Base-by-base conservation (phyloP, 37 sponge, comb jelly and placozoan genomes). In the Spongia lamella region DNA sequence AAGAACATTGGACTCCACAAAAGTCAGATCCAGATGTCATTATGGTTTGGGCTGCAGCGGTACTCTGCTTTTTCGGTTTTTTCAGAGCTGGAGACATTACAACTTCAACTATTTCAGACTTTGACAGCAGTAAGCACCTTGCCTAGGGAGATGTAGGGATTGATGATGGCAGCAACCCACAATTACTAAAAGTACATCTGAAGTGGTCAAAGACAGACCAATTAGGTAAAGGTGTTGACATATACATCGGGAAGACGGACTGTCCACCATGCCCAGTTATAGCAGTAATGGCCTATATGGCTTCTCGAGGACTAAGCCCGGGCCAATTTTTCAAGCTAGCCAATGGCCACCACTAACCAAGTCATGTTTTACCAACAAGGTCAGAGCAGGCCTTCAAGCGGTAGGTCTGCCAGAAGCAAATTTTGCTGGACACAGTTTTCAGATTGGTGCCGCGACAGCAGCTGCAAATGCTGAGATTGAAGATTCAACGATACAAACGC, bases 1-100 rank as follows among this genome's bases (percentile, higher is more conserved):
- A n/a, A n/a, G n/a, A n/a, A n/a, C n/a, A n/a, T n/a, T n/a, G n/a
- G n/a, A n/a, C n/a, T n/a, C n/a, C n/a, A n/a, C n/a, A n/a, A n/a
- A n/a, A n/a, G n/a, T n/a, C n/a, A n/a, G n/a, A n/a, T n/a, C n/a
- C n/a, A n/a, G n/a, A n/a, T n/a, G n/a, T n/a, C n/a, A n/a, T n/a
- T n/a, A n/a, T n/a, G n/a, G n/a, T n/a, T n/a, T 80, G 83, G 83
- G 83, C 83, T 9, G 73, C 73, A 13, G 47, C 61, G 25, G 57
- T 27, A n/a, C 49, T 56, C 7, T 61, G 73, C 49, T 82, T 82
- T 19, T 82, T 82, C 39, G 83, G 74, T 25, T 81, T 82, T 51
- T 57, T 82, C 16, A 39, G 83, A 13, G 36, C 73, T 0, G 75
- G 83, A 1, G 83, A 82, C 34, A 39, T 82, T 17, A n/a, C 55